These are phyloP conservation scores for Urocynchramus pylzowi DNA, from an alignment of 2,113 vertebrate species.

Conservation along the genomic window DNA sequence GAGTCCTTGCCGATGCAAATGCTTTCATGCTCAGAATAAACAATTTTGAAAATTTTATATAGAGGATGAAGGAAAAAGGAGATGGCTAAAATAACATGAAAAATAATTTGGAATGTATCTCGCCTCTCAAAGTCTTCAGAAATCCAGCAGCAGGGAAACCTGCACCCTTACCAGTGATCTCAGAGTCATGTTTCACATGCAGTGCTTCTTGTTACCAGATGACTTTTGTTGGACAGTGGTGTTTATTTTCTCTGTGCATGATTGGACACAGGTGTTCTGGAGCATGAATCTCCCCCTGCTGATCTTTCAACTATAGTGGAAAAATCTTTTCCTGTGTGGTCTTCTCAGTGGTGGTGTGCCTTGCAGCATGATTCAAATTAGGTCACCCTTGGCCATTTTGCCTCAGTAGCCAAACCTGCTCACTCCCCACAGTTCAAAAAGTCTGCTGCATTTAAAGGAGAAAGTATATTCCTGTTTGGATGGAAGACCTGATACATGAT, in stretches of 20 bases:
- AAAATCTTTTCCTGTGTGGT: neutral
- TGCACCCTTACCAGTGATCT: neutral
- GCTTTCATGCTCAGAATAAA: neutral
- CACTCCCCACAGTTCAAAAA: neutral
- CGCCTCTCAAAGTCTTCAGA: neutral
- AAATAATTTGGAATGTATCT: neutral
- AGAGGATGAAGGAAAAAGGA: neutral
- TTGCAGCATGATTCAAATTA: neutral
- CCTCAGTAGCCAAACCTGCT: neutral
- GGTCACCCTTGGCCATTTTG: neutral
- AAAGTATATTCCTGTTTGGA: neutral
- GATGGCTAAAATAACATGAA: neutral
- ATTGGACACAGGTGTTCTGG: neutral
- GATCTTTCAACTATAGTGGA: neutral
- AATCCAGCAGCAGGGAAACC: neutral
- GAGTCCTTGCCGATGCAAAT: neutral
- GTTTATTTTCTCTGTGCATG: neutral
- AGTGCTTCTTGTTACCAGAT: rapidly evolving
- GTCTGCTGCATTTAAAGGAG: neutral
- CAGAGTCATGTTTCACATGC: neutral
- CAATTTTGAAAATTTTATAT: neutral
- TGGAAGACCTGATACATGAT: neutral
- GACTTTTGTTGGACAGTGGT: neutral
- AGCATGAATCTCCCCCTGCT: neutral
- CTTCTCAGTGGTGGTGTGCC: neutral